These are phyloP conservation scores for Plebejus anna DNA, from an alignment of 2,888 invertebrate species.

Conservation along the genomic window DNA sequence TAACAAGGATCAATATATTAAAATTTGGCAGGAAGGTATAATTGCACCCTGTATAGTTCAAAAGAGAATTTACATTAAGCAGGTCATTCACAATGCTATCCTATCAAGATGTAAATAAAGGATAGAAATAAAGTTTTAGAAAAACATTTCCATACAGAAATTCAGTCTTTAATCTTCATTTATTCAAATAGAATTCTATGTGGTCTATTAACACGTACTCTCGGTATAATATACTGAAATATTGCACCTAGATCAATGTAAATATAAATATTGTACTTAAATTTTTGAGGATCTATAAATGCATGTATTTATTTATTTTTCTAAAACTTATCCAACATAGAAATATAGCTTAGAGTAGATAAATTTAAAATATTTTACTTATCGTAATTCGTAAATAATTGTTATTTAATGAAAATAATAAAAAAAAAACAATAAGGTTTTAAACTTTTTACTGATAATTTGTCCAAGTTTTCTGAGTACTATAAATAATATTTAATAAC, in stretches of 20 bases:
- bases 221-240: constrained; percentile 18
- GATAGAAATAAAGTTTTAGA: not conserved
- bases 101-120: not conserved
- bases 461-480: constrained; percentile 30
- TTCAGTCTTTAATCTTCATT: not conserved
- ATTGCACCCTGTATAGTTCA: not conserved
- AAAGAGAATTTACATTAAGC: not conserved
- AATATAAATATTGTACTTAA: constrained; percentile 77
- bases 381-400: not conserved
- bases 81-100: not conserved
- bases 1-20: too few species aligned
- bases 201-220: not conserved
- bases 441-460: constrained; percentile 27
- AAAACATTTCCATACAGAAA: not conserved
- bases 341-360: constrained; percentile 24
- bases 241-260: constrained; percentile 56
- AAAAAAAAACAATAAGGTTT: constrained; percentile 30
- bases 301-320: constrained; percentile 35
- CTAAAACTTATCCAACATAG: constrained; percentile 23
- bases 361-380: constrained; percentile 29
- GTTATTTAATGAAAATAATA: constrained; percentile 7
- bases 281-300: constrained; percentile 54
- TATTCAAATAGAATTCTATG: not conserved
- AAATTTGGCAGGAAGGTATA: too few species aligned
- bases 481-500: constrained; percentile 24